Evolutionary conservation across 2,797 vertebrate species (phyloP).

Genomic region (Borostomias antarcticus): DNA sequence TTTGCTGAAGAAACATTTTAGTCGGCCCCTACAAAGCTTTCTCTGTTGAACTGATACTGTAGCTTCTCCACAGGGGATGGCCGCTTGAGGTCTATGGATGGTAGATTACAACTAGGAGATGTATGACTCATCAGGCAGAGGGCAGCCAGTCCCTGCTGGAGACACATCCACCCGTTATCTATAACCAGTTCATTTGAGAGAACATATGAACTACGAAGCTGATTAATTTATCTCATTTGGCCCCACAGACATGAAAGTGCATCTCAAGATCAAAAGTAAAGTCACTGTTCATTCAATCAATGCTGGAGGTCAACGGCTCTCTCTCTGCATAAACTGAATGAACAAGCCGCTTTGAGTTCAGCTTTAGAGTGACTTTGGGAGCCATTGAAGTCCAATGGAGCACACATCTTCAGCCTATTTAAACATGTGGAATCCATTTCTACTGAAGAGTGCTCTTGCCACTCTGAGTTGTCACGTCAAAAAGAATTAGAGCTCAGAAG

Average conservation of each 20-base stretch:
- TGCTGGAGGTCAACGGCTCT: background rate
- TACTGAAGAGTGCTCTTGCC: background rate
- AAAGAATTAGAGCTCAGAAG: background rate
- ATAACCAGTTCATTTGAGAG: constrained; percentile 31
- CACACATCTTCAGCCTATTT: background rate
- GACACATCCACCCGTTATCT: constrained; percentile 12
- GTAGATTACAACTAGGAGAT: background rate
- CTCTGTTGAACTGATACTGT: constrained; percentile 1
- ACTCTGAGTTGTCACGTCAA: background rate
- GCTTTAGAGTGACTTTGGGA: background rate
- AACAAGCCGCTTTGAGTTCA: background rate
- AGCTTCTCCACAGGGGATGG: background rate
- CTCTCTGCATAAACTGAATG: background rate
- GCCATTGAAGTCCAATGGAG: background rate
- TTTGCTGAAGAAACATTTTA: background rate
- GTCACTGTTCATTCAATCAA: constrained; percentile 9
- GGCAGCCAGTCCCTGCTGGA: too few relatives aligned
- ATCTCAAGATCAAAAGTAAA: constrained; percentile 34
- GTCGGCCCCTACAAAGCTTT: background rate
- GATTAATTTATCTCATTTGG: constrained; percentile 41
- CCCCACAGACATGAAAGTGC: constrained; percentile 36
- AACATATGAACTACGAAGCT: constrained; percentile 25
- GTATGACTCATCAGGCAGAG: background rate
- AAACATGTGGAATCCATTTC: background rate
- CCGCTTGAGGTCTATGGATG: background rate